phyloP scores from a whole-genome alignment of 2,113 vertebrate genomes.

The Corvus cornix region DNA sequence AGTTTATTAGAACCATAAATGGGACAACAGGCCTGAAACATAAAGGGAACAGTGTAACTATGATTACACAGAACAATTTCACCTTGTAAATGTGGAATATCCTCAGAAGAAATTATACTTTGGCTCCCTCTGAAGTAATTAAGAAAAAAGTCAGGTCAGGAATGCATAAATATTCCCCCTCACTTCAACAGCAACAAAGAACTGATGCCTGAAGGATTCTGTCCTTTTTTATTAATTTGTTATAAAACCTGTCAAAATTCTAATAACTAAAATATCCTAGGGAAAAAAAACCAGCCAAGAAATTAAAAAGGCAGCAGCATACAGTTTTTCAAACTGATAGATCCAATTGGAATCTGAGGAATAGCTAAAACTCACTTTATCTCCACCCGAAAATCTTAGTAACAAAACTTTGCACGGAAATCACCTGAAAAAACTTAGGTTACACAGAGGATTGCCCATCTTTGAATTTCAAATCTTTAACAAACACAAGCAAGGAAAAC shows the following conservation, averaged over 20 bases:
- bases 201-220: not conserved
- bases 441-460: not conserved
- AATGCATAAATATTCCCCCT: not conserved
- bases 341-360: not conserved
- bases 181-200: not conserved
- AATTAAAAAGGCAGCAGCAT: not conserved
- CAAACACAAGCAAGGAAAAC: not conserved
- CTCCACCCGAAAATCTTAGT: not conserved
- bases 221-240: not conserved
- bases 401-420: not conserved
- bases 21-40: not conserved
- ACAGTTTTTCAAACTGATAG: not conserved
- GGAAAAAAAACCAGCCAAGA: fast-evolving
- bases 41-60: not conserved
- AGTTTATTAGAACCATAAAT: not conserved
- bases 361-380: not conserved
- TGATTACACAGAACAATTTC: not conserved
- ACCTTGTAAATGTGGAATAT: not conserved
- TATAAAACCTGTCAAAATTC: not conserved
- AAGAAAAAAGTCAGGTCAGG: not conserved
- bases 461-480: not conserved
- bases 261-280: not conserved
- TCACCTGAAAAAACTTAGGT: not conserved
- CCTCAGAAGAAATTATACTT: not conserved
- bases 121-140: not conserved